Evolutionary conservation across 2,113 vertebrate genomes (phyloP).

Genomic region (Mesembrinibis cayennensis): DNA sequence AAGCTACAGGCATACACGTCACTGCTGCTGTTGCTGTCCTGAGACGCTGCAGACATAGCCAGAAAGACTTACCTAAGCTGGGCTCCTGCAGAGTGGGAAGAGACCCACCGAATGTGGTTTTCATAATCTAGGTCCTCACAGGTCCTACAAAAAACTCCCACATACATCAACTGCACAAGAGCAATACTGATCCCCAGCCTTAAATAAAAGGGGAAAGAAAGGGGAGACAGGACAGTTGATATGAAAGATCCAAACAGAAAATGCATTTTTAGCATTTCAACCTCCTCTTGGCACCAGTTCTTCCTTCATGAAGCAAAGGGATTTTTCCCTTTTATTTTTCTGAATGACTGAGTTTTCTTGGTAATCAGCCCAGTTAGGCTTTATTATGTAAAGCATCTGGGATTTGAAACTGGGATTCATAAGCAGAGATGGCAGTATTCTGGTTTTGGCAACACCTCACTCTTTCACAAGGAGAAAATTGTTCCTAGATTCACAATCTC

Average conservation of each 20-base stretch:
- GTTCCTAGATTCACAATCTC: conserved; percentile 25
- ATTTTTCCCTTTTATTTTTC: conserved; percentile 59
- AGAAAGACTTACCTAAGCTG: conserved; percentile 36
- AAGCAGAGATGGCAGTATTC: conserved; percentile 66
- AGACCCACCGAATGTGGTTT: neutral
- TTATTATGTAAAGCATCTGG: conserved; percentile 69
- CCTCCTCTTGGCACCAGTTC: conserved; percentile 9
- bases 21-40: fast-evolving
- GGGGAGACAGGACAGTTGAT: neutral
- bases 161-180: neutral
- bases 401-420: conserved; percentile 70
- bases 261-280: conserved; percentile 59
- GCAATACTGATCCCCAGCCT: neutral
- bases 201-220: neutral
- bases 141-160: neutral
- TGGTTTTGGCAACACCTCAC: conserved; percentile 49
- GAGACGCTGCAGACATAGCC: neutral
- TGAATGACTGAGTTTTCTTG: conserved; percentile 65
- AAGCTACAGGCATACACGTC: neutral
- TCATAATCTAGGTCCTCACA: neutral
- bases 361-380: conserved; percentile 63
- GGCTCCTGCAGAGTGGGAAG: neutral
- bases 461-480: conserved; percentile 55
- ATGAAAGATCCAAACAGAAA: conserved; percentile 53
- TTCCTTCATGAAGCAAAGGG: conserved; percentile 35